Evolutionary conservation across 2,797 vertebrate genomes (phyloP), one percentile per base, ranked within the genome.

Genomic region (Decapterus maruadsi): DNA sequence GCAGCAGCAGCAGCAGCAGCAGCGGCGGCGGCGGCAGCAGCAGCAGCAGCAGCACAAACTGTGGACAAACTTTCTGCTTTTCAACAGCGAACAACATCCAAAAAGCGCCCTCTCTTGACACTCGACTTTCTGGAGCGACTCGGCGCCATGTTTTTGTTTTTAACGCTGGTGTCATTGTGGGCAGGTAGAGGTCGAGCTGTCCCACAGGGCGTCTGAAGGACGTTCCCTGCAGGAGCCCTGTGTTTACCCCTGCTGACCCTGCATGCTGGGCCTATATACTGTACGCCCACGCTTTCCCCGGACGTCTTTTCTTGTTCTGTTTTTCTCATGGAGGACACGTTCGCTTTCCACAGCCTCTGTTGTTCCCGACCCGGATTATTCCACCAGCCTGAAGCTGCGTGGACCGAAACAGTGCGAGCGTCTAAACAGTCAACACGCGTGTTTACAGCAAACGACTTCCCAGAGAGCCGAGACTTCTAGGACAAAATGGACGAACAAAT

Each of bases 241-340:
- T 93, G 77, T 93, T 94, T 93, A 90, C 80, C 82, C 55, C 46
- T 67, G 78, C 87, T 84, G 74, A 80, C 81, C 78, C 78, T 72
- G 89, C 84, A 91, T 90, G 90, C 87, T 69, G 88, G 89, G 66
- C 80, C 80, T 65, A 22, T 5, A 29, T 26, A 26, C 26, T 26
- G 26, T 26, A 26, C 13, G 38, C 68, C 14, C n/a, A 54, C 31
- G 65, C 79, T 74, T 74, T 81, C 75, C 9, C 42, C 8, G 42
- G 26, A 26, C 26, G 26, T 26, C 26, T 26, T 26, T 26, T 26
- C 26, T 26, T 26, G 1, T 26, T 26, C 26, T 26, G 1, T 26
- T 26, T 26, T 26, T 26, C 56, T 59, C 8, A 1, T 46, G 56
- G 74, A 84, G 60, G 62, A 59, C 65, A 77, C 51, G 56, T 70